Evolutionary conservation across 2,797 vertebrate species (phyloP), one percentile per base, ranked within the genome.

Genomic region (Meda fulgida): DNA sequence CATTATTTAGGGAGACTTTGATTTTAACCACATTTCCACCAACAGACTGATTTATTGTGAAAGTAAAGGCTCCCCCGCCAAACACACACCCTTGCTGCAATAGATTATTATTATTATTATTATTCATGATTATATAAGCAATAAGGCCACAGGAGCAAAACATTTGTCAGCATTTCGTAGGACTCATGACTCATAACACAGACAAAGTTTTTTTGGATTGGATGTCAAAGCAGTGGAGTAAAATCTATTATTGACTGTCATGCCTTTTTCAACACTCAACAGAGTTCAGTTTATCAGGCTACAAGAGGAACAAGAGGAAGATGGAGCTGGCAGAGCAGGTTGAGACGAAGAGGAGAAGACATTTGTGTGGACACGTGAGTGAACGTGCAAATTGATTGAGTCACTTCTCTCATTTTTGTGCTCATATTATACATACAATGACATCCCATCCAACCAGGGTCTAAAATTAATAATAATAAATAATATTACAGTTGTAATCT

Each of bases 251-350:
- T 73, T 73, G 55, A 77, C 34, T 69, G 58, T 66, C 60, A 66
- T 53, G 34, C 26, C 29, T 51, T 55, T 81, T 85, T 78, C 79
- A 23, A 76, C 71, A 31, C 48, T 40, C 78, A 93, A 14, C 93
- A 99, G 98, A 98, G 92, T 98, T 99, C 94, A 99, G 98, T 94
- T 95, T 99, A 93, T 98, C 98, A 89, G 98, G 97, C 31, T 99
- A 98, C 94, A 99, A 97, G 94, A 97, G 98, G 93, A 99, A 99
- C 94, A 99, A 99, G 91, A 95, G 97, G 91, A 99, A 99, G 94
- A 96, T 99, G 96, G 97, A 99, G 92, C 92, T 99, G 91, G 98
- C 98, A 9, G 98, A 99, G 93, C 98, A 96, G 91, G 96, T 98
- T 94, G 97, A 99, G 93, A 95, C 95, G 86, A 99, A 99, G 94